Evolutionary conservation across 2,113 vertebrate genomes (phyloP).

Genomic region (Neolamprologus kungweensis): DNA sequence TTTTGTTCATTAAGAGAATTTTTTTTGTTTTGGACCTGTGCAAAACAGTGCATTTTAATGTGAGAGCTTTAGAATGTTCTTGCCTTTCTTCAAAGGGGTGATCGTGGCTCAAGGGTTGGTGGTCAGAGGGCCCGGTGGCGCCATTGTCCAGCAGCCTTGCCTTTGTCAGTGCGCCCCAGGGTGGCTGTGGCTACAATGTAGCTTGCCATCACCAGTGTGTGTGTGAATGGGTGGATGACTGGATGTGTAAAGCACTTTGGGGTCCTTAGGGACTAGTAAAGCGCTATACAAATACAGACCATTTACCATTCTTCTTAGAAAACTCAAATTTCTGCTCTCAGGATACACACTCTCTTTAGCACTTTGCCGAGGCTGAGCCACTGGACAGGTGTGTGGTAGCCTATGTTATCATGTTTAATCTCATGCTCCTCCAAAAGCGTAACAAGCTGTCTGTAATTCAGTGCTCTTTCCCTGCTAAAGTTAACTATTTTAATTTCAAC

Average conservation of each 20-base stretch:
- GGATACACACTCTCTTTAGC: neutral
- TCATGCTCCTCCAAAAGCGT: neutral
- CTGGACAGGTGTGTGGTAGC: neutral
- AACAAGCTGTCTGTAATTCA: neutral
- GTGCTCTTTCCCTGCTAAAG: neutral
- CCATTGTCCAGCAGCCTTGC: neutral
- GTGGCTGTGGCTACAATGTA: neutral
- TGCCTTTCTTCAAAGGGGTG: neutral
- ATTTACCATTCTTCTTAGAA: neutral
- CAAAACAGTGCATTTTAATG: neutral
- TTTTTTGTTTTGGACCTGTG: neutral
- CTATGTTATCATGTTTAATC: neutral
- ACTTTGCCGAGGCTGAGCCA: neutral
- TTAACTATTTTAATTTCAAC: neutral
- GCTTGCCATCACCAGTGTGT: neutral
- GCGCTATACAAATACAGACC: fast-evolving
- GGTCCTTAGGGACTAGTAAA: neutral
- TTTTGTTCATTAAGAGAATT: neutral
- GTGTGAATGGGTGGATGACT: neutral
- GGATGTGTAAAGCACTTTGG: neutral
- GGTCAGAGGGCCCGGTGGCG: neutral
- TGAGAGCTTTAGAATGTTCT: neutral
- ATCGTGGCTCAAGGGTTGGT: neutral
- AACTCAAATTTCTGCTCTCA: neutral
- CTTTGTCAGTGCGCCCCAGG: neutral